Conservation (phyloP, 2,888 invertebrate genomes). For the Tetranychus piercei region DNA sequence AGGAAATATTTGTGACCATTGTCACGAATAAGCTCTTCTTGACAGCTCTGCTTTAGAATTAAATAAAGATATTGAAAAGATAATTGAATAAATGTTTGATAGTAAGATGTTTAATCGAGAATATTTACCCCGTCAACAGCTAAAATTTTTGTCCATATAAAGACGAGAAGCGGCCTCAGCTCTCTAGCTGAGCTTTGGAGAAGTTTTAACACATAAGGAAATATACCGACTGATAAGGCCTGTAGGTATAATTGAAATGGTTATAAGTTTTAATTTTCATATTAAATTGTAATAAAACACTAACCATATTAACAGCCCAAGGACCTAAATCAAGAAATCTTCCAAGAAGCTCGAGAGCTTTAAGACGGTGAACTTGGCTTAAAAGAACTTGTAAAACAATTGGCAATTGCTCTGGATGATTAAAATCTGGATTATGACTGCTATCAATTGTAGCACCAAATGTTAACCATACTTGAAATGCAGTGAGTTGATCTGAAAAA, state of each 20-base stretch:
- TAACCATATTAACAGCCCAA: slow-evolving; percentile 71
- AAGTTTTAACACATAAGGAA: slow-evolving; percentile 91
- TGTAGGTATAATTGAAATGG: slow-evolving; percentile 27
- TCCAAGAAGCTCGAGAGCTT: slow-evolving; percentile 81
- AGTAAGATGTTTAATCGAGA: background rate
- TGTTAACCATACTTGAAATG: slow-evolving; percentile 85
- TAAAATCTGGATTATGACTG: slow-evolving; percentile 34
- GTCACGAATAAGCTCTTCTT: slow-evolving; percentile 80
- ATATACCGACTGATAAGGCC: slow-evolving; percentile 90
- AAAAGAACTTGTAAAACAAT: slow-evolving; percentile 68
- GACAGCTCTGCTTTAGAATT: slow-evolving; percentile 51
- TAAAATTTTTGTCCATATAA: slow-evolving; percentile 96
- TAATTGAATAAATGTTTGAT: background rate
- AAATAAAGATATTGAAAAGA: background rate
- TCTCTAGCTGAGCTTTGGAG: slow-evolving; percentile 85
- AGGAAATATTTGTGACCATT: slow-evolving; percentile 86
- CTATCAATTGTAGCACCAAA: slow-evolving; percentile 52
- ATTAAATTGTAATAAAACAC: slow-evolving; percentile 14
- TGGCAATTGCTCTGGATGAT: slow-evolving; percentile 77
- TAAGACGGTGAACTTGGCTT: slow-evolving; percentile 65
- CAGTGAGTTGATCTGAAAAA: slow-evolving; percentile 92
- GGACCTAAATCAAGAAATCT: slow-evolving; percentile 81
- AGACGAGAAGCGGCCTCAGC: slow-evolving; percentile 73
- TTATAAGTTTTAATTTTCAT: background rate
- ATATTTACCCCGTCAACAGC: slow-evolving; percentile 72